Evolutionary conservation across 1,140 invertebrate genomes (phyloP), one percentile per base, ranked within the genome.

Genomic region (Lasioglossum baleicum): DNA sequence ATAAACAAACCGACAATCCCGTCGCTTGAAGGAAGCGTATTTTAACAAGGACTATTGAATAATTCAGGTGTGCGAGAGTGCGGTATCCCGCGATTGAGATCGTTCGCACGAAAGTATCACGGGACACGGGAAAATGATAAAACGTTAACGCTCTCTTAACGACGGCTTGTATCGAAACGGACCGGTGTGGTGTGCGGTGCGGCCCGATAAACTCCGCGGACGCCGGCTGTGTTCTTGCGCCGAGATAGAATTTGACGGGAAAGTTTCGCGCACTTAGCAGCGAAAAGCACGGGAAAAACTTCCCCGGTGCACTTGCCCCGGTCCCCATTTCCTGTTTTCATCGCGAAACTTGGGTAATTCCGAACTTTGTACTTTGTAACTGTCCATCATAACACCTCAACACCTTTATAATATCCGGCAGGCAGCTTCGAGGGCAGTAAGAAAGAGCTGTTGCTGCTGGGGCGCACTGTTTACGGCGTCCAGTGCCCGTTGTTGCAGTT

Each of bases 341-440:
- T 86, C 85, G 81, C 64, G 48, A 83, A 86, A 86, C 81, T 86
- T 86, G 31, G 81, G 70, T 86, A 86, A 86, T 86, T 80, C 83
- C 80, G 85, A 86, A 86, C 81, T 86, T 86, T n/a, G 48, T 76
- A 86, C 85, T 85, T 80, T 71, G 74, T 83, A 83, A 86, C 76
- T 86, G 85, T 86, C 83, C 60, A 74, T 85, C 85, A 83, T 85
- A 86, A 85, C 74, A 75, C 70, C 75, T 60, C 73, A 63, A 77
- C 83, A 83, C 61, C 60, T 79, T 81, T 81, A 81, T 85, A 81
- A 85, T 77, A 73, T 71, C 79, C 79, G 60, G 63, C 48, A 72
- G 74, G 67, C 61, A 83, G 71, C 68, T 75, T 31, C 40, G 60
- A 20, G 17, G 7, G n/a, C 0, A 60, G 15, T 53, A 53, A 53